Evolutionary conservation across 2,113 vertebrate species (phyloP), one percentile per base, ranked within the genome.

Genomic region (Xerus inauris): DNA sequence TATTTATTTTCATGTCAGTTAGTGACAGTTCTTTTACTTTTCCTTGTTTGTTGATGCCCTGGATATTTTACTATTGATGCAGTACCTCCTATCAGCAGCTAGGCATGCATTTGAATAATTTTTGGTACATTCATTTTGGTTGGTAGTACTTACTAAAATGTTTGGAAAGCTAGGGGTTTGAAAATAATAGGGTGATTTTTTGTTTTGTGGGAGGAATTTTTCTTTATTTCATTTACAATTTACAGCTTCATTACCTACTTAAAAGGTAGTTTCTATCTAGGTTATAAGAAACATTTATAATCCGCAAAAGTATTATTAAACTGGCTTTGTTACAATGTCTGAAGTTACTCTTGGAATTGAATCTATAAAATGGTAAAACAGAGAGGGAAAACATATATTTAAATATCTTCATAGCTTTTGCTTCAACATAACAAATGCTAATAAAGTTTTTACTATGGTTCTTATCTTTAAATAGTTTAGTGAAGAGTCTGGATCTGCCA

Each of bases 191-290:
- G 26, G 38, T 87, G n/a, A 83, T 82, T 92, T 85, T 81, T 89
- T 95, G 49, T 86, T 92, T 90, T 77, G 51, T 94, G 32, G 64
- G 87, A 76, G 38, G 17, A 62, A 59, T 87, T 89, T 87, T 96
- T 94, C 73, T 80, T 91, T 86, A 75, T 95, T 96, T 97, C 38
- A 26, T 85, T 95, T 95, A 82, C 4, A 92, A 62, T 83, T 91
- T 83, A 75, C 92, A 94, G 65, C 88, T 87, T 96, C 81, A 96
- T 95, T 96, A 80, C 49, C 57, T 97, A 59, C 87, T 94, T 88
- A 96, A 94, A 93, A 89, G 89, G n/a, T 85, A 80, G 38, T 94
- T 97, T 96, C 28, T 93, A 8, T 91, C 81, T 96, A 83, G 62
- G 28, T 45, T 71, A 1, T 83, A 71, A 28, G 10, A 89, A 94